Conservation (phyloP, 2,113 vertebrate genomes). For the Balaeniceps rex region DNA sequence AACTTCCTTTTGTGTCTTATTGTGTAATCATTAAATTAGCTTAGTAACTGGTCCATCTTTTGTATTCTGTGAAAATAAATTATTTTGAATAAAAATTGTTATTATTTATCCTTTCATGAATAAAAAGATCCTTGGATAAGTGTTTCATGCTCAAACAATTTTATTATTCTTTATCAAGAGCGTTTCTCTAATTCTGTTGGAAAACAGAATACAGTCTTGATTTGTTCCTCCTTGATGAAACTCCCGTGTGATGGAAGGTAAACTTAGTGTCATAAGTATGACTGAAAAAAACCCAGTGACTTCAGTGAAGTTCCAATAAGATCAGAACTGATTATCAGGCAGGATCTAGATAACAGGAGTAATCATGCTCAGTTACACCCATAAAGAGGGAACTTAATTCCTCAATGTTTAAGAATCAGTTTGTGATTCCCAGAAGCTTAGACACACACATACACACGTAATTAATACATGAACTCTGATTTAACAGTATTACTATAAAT, state of each 20-base stretch:
- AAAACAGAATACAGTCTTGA: neutral
- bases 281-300: neutral
- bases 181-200: neutral
- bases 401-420: neutral
- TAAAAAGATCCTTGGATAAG: neutral
- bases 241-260: neutral
- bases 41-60: neutral
- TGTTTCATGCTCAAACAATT: neutral
- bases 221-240: neutral
- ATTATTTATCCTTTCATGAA: neutral
- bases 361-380: neutral
- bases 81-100: neutral
- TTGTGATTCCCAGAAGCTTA: neutral
- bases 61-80: neutral
- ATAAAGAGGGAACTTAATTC: neutral
- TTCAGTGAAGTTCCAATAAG: neutral
- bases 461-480: neutral
- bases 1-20: neutral
- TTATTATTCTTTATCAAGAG: neutral
- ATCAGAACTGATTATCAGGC: neutral
- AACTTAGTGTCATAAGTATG: neutral
- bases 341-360: neutral
- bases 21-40: neutral
- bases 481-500: neutral
- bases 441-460: neutral